These are phyloP conservation scores for Puma concolor DNA, from an alignment of 2,113 vertebrate genomes.

Conservation along the genomic window DNA sequence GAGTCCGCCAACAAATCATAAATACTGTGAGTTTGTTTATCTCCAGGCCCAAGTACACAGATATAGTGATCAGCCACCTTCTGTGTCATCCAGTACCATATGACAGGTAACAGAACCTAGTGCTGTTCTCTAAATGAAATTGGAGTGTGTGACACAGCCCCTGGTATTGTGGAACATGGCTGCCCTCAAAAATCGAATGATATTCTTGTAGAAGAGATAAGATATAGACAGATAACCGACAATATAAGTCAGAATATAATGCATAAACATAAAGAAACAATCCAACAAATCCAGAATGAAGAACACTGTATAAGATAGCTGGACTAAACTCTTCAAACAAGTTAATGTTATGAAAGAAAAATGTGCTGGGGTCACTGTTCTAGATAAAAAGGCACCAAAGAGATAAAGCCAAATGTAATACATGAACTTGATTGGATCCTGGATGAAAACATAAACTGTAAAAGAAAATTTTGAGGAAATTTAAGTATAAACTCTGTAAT, in stretches of 20 bases:
- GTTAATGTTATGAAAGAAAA: not conserved
- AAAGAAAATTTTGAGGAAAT: not conserved
- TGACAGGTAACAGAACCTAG: conserved; percentile 69
- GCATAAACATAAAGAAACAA: not conserved
- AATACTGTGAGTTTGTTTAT: conserved; percentile 71
- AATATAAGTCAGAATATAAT: not conserved
- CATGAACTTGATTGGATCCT: not conserved
- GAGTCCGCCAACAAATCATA: conserved; percentile 59
- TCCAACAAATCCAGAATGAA: conserved; percentile 17
- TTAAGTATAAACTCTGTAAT: not conserved
- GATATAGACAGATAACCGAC: not conserved
- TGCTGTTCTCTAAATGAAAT: not conserved
- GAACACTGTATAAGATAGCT: not conserved
- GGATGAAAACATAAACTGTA: not conserved
- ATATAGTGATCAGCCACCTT: conserved; percentile 68
- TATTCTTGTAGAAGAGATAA: not conserved
- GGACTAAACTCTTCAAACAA: conserved; percentile 31
- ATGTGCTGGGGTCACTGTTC: not conserved
- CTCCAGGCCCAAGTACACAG: conserved; percentile 72
- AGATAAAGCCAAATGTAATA: not conserved
- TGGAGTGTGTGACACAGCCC: not conserved
- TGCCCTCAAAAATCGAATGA: conserved; percentile 15
- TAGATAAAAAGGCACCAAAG: not conserved
- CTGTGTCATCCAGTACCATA: conserved; percentile 73
- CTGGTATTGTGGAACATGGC: not conserved